These are phyloP conservation scores for Toxotes jaculatrix DNA, from an alignment of 2,113 vertebrate species.

Conservation along the genomic window DNA sequence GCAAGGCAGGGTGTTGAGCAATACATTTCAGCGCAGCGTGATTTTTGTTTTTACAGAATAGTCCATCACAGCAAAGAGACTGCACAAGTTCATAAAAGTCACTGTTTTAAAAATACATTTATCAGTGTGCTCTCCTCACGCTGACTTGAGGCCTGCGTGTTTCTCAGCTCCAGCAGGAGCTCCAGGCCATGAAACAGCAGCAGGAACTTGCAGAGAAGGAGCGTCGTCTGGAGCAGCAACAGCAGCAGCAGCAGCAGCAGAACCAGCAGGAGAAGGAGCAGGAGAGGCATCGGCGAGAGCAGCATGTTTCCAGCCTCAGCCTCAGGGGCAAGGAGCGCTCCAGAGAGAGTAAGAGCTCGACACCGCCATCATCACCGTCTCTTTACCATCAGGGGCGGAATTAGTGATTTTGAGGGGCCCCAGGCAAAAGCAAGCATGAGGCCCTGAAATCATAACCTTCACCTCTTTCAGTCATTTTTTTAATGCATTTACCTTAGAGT, in stretches of 20 bases:
- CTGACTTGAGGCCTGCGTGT: slow-evolving; percentile 41
- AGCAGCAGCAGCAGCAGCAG: slow-evolving; percentile 90
- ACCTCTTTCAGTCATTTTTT: slow-evolving; percentile 35
- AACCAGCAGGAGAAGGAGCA: slow-evolving; percentile 96
- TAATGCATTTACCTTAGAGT: slow-evolving; percentile 13
- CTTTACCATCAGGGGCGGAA: slow-evolving; percentile 29
- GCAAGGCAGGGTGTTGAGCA: slow-evolving; percentile 35
- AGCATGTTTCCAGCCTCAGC: slow-evolving; percentile 90
- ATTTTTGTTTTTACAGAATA: slow-evolving; percentile 45
- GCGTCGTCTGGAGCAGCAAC: slow-evolving; percentile 93
- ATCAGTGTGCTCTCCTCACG: slow-evolving; percentile 32
- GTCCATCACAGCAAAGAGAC: slow-evolving; percentile 41
- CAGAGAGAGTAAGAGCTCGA: slow-evolving; percentile 93
- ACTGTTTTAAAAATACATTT: slow-evolving; percentile 33
- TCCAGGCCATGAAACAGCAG: slow-evolving; percentile 96
- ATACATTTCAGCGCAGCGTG: slow-evolving; percentile 52
- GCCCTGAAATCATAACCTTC: slow-evolving; percentile 2
- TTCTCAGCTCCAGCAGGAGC: slow-evolving; percentile 97
- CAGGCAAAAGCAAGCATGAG: slow-evolving; percentile 29
- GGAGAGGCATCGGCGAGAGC: slow-evolving; percentile 93
- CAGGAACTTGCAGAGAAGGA: slow-evolving; percentile 98
- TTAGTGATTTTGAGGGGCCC: slow-evolving; percentile 3
- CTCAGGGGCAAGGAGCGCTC: slow-evolving; percentile 94
- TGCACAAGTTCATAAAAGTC: slow-evolving; percentile 40
- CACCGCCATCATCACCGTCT: slow-evolving; percentile 41